Evolutionary conservation across 1,140 invertebrate genomes (phyloP).

Genomic region (Zeugodacus cucurbitae): DNA sequence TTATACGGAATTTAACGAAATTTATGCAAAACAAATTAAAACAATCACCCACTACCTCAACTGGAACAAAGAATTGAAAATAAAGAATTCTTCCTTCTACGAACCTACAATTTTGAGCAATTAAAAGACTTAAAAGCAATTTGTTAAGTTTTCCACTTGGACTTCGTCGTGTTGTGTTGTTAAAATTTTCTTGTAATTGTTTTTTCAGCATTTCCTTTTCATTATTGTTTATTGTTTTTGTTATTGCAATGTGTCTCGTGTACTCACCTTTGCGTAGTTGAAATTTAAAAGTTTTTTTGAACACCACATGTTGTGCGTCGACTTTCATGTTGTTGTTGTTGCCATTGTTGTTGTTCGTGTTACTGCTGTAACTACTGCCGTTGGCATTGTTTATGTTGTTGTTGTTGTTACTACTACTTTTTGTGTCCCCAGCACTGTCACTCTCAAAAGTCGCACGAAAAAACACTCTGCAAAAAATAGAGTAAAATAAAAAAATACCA

Average conservation of each 20-base stretch:
- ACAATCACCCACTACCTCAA: too few species aligned
- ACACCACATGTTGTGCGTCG: conserved; percentile 44
- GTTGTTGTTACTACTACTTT: background rate
- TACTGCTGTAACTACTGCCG: background rate
- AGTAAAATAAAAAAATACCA: background rate
- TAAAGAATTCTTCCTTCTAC: too few species aligned
- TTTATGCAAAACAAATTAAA: background rate
- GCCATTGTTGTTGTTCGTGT: background rate
- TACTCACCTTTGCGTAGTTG: conserved; percentile 46
- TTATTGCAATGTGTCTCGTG: background rate
- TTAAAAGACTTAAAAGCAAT: conserved; percentile 17
- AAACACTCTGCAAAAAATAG: conserved; percentile 43
- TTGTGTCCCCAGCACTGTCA: background rate
- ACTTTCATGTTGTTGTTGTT: conserved; percentile 29
- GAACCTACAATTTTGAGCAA: background rate
- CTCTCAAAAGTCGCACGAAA: conserved; percentile 42
- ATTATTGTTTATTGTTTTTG: background rate
- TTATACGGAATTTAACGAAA: too few species aligned
- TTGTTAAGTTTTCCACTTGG: conserved; percentile 15
- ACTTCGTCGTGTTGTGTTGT: background rate
- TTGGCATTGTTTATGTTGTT: background rate
- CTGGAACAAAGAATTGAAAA: too few species aligned
- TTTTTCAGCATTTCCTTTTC: background rate
- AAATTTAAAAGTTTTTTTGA: conserved; percentile 46
- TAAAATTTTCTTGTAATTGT: background rate